Conservation (phyloP, 1,140 invertebrate species). For the Harlomillsia oculata region DNA sequence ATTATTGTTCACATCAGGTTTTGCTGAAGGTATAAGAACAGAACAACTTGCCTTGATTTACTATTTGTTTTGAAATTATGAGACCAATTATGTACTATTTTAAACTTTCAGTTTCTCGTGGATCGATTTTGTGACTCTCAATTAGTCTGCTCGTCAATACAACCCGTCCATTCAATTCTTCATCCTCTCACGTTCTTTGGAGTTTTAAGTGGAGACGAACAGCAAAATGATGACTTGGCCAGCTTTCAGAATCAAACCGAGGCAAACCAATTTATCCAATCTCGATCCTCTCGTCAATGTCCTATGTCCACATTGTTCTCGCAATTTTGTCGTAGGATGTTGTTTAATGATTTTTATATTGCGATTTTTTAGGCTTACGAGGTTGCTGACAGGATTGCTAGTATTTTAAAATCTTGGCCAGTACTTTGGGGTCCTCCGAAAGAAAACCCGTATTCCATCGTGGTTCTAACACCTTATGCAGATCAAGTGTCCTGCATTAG, state of each 20-base stretch:
- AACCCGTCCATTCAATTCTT: conserved; percentile 20
- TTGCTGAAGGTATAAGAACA: conserved; percentile 50
- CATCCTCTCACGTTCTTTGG: conserved; percentile 63
- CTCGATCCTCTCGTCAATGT: too few relatives aligned
- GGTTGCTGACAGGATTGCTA: conserved; percentile 43
- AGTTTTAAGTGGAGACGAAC: conserved; percentile 58
- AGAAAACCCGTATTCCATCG: conserved; percentile 42
- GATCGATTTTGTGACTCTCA: conserved; percentile 20
- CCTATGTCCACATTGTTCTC: too few relatives aligned
- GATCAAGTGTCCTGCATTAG: conserved; percentile 69
- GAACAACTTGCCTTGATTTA: neutral
- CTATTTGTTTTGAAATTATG: too few relatives aligned
- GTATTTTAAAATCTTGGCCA: conserved; percentile 45
- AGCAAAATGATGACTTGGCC: conserved; percentile 65
- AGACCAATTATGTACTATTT: neutral
- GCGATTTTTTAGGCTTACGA: conserved; percentile 39
- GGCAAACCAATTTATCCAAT: conserved; percentile 47
- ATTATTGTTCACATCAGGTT: conserved; percentile 72
- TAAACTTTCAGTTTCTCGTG: conserved; percentile 15
- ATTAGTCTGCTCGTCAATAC: conserved; percentile 13
- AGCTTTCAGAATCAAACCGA: conserved; percentile 76
- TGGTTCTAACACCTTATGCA: conserved; percentile 57
- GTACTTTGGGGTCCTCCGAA: conserved; percentile 41
- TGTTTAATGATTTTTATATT: neutral
- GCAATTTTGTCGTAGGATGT: too few relatives aligned